Base-by-base conservation (phyloP, 2,888 invertebrate genomes). In the Malthinus seriepunctatus region DNA sequence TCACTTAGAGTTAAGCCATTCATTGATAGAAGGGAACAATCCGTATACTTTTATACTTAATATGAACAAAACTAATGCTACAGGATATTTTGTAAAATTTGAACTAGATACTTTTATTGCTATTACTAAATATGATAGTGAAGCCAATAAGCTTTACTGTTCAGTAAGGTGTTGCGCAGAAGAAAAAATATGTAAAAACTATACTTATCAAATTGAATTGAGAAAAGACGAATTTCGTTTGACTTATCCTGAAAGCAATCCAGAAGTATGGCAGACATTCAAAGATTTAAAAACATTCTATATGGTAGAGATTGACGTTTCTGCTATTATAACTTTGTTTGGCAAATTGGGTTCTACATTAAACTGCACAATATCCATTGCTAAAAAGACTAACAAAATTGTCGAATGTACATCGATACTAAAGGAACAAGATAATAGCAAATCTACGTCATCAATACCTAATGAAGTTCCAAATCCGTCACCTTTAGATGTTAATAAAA, bases 31-130 rank as follows among this genome's bases (percentile, higher is more conserved):
- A 4, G 48, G 47, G 9, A 15, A 32, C 8, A 34, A 33, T 15
- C 32, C 48, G 8, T 12, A 32, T 5, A 42, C 10, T 8, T 51
- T 52, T 32, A n/a, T 52, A 8, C 39, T 57, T 38, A 44, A 57
- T 31, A 14, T 38, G 14, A 33, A 37, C 6, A 47, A 39, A n/a
- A 51, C 14, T 11, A 32, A 42, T 31, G 8, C 37, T 4, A 31
- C 47, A 32, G 67, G 69, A 8, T 72, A 70, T 50, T 56, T 73
- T 15, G 62, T 73, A 1, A 67, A 69, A 32, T 65, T 67, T 45
- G 70, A 69, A 53, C 63, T 66, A 9, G 12, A 68, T 68, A 37
- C 63, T 64, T 38, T 73, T 69, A n/a, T n/a, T n/a, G n/a, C n/a
- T n/a, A n/a, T n/a, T n/a, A n/a, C n/a, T n/a, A n/a, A n/a, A n/a